Evolutionary conservation across 1,140 invertebrate genomes (phyloP).

Genomic region (Ostrea edulis): DNA sequence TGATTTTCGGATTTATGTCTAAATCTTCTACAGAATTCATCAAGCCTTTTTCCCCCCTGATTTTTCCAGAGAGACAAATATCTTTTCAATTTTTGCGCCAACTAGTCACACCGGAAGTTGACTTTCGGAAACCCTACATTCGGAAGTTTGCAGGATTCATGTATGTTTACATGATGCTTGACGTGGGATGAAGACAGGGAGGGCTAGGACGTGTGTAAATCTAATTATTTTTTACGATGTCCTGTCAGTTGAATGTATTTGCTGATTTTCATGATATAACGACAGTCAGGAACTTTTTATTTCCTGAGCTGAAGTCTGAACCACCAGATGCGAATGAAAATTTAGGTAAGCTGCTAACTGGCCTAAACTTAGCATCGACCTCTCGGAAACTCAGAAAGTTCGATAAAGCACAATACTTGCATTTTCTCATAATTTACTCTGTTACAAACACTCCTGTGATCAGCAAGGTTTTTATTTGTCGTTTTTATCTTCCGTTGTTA

Average conservation of each 20-base stretch:
- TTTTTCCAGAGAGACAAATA: not conserved
- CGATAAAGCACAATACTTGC: not conserved
- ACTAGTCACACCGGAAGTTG: not conserved
- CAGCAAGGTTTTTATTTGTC: not conserved
- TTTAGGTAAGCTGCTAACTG: too few relatives aligned
- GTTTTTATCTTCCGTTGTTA: not conserved
- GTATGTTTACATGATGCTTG: slow-evolving; percentile 12
- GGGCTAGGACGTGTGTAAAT: not conserved
- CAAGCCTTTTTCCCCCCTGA: not conserved
- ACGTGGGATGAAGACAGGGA: slow-evolving; percentile 16
- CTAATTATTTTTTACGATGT: slow-evolving; percentile 61
- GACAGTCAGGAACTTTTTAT: slow-evolving; percentile 66
- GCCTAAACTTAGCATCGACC: too few relatives aligned
- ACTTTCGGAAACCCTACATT: not conserved
- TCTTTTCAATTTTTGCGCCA: slow-evolving; percentile 4
- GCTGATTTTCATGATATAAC: slow-evolving; percentile 71
- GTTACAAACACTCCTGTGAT: too few relatives aligned
- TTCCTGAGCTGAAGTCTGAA: slow-evolving; percentile 65
- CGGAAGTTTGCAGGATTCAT: not conserved
- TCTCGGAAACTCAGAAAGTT: not conserved
- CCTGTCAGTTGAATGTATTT: slow-evolving; percentile 70
- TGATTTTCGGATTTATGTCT: slow-evolving; percentile 40
- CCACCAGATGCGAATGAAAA: slow-evolving; percentile 46
- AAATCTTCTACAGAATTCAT: slow-evolving; percentile 32
- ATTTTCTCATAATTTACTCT: not conserved